phyloP scores from a whole-genome alignment of 2,113 vertebrate species.

The Oophaga pumilio region DNA sequence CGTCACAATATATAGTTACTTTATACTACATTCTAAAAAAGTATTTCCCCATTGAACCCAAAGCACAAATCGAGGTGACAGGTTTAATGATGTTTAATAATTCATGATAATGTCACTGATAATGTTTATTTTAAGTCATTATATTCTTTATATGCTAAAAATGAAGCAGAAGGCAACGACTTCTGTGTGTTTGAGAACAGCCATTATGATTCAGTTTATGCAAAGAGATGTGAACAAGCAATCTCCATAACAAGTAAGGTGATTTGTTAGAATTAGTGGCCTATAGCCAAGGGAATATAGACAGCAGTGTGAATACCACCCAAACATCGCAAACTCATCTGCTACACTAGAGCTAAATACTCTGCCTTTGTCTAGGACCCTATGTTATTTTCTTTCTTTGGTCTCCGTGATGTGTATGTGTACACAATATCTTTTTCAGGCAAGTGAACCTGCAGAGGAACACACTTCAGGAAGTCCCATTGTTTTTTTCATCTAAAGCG shows the following conservation, averaged over 20 bases:
- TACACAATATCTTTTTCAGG: too few relatives aligned
- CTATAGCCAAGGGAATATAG: not conserved
- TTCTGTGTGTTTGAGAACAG: not conserved
- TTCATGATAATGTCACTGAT: not conserved
- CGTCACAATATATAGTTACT: not conserved
- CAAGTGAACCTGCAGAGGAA: too few relatives aligned
- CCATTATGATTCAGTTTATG: not conserved
- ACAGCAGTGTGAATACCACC: too few relatives aligned
- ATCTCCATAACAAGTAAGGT: not conserved
- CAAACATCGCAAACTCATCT: too few relatives aligned
- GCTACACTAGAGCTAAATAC: not conserved
- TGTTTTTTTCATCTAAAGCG: too few relatives aligned
- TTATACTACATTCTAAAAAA: not conserved
- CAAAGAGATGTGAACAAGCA: not conserved
- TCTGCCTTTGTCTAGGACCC: not conserved
- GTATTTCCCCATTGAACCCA: not conserved
- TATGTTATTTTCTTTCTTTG: not conserved
- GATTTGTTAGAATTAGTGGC: not conserved
- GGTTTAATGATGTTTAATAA: not conserved
- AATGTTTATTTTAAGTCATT: not conserved
- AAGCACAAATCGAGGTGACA: not conserved
- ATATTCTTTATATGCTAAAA: not conserved
- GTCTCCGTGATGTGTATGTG: not conserved
- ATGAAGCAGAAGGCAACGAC: too few relatives aligned
- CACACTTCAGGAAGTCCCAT: too few relatives aligned